phyloP scores from a whole-genome alignment of 2,888 invertebrate genomes.

The Plebejus anna region DNA sequence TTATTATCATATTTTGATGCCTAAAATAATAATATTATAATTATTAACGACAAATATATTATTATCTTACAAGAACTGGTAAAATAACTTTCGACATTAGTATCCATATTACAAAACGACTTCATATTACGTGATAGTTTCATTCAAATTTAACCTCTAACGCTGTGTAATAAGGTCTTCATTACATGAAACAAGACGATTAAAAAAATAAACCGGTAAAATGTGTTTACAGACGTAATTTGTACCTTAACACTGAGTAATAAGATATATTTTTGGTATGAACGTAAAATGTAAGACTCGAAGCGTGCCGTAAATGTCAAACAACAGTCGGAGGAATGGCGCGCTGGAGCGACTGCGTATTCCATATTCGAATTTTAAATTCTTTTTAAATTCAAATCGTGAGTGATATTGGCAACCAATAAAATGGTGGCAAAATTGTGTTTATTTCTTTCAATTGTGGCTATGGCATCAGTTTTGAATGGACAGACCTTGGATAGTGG shows the following conservation, averaged over 20 bases:
- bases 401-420: constrained; percentile 1
- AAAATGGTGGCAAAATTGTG: constrained; percentile 50
- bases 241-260: accelerated
- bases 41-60: constrained; percentile 31
- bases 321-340: constrained; percentile 47
- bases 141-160: constrained; percentile 35
- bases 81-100: constrained; percentile 42
- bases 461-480: constrained; percentile 52
- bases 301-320: constrained; percentile 53
- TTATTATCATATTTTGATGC: not conserved
- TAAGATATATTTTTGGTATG: constrained; percentile 38
- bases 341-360: constrained; percentile 46
- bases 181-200: not conserved
- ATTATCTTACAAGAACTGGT: constrained; percentile 36
- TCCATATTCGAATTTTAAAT: constrained; percentile 44
- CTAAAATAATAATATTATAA: not conserved
- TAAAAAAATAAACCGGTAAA: constrained; percentile 44
- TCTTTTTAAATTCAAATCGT: constrained; percentile 34
- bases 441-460: constrained; percentile 49
- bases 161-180: constrained; percentile 1
- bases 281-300: constrained; percentile 40
- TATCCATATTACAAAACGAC: constrained; percentile 33
- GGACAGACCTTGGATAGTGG: constrained; percentile 66
- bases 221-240: constrained; percentile 29
- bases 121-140: constrained; percentile 36